Percentiles rank a stretch among this genome's conserved stretches.
Conservation (phyloP, 2,113 vertebrate species). For the Rhinolophus sinicus region DNA sequence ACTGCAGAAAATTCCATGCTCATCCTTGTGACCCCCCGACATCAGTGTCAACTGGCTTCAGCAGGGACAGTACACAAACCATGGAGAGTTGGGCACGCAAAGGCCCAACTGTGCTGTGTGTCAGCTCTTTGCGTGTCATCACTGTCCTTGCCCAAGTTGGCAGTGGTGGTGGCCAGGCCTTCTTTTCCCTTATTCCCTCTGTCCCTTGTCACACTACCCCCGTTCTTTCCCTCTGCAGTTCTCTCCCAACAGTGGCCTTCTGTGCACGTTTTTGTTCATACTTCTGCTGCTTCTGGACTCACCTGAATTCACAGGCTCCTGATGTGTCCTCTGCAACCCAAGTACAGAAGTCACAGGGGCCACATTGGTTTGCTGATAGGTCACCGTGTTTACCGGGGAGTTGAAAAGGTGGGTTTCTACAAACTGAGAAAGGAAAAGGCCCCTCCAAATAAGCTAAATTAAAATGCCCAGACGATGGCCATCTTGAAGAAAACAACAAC, state of each 20-base stretch:
- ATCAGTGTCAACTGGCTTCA: rapidly evolving
- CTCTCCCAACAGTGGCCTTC: background rate
- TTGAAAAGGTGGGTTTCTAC: background rate
- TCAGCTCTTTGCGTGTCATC: background rate
- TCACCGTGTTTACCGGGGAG: rapidly evolving
- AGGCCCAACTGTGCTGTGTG: background rate
- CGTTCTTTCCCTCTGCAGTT: background rate
- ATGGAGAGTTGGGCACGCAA: background rate
- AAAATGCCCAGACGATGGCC: background rate
- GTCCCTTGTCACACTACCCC: background rate
- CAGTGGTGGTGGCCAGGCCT: rapidly evolving
- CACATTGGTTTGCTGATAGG: rapidly evolving
- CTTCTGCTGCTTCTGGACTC: background rate
- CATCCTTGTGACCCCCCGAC: background rate
- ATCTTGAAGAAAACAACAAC: rapidly evolving
- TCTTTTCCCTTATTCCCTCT: background rate
- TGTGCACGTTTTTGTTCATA: background rate
- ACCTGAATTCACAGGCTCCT: background rate
- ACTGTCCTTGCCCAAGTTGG: background rate
- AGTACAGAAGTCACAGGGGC: background rate
- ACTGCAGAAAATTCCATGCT: background rate
- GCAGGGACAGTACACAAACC: background rate
- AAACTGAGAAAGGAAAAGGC: background rate
- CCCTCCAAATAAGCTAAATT: background rate
- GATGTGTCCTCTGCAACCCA: background rate